A percentile compares a stretch with the other conserved stretches of the same genome.
phyloP scores from a whole-genome alignment of 2,113 vertebrate species.

The Nymphicus hollandicus region DNA sequence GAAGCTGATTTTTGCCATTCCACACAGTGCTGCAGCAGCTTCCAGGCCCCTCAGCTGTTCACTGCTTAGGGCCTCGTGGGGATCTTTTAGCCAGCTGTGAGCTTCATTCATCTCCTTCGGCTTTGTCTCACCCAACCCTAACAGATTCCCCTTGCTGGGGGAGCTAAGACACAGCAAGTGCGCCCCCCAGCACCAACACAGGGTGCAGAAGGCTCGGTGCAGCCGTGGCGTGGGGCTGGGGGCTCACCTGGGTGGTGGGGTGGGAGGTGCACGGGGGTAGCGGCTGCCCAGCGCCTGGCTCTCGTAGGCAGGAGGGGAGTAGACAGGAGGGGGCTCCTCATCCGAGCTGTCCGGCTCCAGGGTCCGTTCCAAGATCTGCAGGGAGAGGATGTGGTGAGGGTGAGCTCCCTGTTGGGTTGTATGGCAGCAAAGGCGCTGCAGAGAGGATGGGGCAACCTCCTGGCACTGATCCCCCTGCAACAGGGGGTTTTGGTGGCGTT shows the following conservation, averaged over 20 bases:
- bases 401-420: accelerated
- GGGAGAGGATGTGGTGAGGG: neutral
- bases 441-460: neutral
- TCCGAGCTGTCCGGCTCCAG: slow-evolving; percentile 96
- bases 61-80: neutral
- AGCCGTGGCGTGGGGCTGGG: accelerated
- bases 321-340: slow-evolving; percentile 94
- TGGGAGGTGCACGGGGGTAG: slow-evolving; percentile 73
- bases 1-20: slow-evolving; percentile 45
- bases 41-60: slow-evolving; percentile 18
- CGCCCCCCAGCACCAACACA: accelerated
- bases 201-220: accelerated
- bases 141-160: neutral
- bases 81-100: slow-evolving; percentile 19
- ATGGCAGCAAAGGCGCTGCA: neutral
- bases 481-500: neutral
- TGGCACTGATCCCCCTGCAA: neutral
- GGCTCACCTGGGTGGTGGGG: slow-evolving; percentile 85
- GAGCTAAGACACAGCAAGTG: neutral
- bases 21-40: neutral
- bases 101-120: slow-evolving; percentile 13
- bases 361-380: slow-evolving; percentile 90
- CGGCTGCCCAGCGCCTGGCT: slow-evolving; percentile 81
- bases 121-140: neutral
- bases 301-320: slow-evolving; percentile 91